Percentiles rank a stretch among this genome's conserved stretches.
These are phyloP conservation scores for Siphlonurus alternatus DNA, from an alignment of 2,888 invertebrate species.

Conservation along the genomic window DNA sequence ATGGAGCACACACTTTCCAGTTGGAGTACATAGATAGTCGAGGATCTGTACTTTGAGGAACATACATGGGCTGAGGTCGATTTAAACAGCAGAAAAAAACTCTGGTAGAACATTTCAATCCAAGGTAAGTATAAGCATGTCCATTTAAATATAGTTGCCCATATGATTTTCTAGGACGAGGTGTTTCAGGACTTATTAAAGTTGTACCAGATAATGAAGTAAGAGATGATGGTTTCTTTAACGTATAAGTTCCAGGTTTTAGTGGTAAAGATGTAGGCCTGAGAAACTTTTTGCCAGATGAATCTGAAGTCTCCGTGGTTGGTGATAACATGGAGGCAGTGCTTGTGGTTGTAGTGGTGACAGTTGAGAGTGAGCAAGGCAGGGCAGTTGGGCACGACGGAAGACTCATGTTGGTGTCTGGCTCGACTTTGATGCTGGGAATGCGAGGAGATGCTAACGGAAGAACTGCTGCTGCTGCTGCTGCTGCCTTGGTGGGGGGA, in stretches of 20 bases:
- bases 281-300: conserved; percentile 40
- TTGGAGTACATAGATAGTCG: conserved; percentile 94
- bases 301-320: neutral
- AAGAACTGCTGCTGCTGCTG: neutral
- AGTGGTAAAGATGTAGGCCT: conserved; percentile 68
- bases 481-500: conserved; percentile 2
- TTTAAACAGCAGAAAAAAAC: conserved; percentile 87
- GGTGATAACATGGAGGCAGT: neutral
- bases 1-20: conserved; percentile 49
- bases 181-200: conserved; percentile 80
- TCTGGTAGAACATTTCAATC: conserved; percentile 77
- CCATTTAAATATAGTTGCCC: conserved; percentile 80
- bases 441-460: neutral
- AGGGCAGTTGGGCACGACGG: neutral
- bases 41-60: conserved; percentile 49
- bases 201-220: conserved; percentile 46
- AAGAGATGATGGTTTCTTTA: conserved; percentile 41
- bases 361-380: neutral
- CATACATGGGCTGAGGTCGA: conserved; percentile 73
- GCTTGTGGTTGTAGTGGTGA: neutral
- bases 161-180: conserved; percentile 74
- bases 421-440: conserved; percentile 11
- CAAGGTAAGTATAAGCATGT: conserved; percentile 80
- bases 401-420: neutral
- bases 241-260: conserved; percentile 35